These are phyloP conservation scores for Lepus townsendii DNA, from an alignment of 2,797 vertebrate genomes.

Conservation along the genomic window DNA sequence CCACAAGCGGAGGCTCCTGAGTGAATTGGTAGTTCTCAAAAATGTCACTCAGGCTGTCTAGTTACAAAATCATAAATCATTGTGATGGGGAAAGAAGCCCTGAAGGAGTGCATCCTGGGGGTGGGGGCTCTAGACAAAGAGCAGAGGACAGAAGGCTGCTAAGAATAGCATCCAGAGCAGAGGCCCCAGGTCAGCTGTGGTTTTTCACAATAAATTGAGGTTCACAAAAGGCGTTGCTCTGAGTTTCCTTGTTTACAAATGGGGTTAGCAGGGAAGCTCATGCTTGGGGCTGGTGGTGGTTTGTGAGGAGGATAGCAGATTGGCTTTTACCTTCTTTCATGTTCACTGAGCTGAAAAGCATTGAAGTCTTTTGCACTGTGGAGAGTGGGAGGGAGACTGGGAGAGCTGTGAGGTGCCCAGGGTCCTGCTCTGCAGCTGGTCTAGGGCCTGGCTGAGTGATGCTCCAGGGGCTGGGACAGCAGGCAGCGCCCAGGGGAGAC, in stretches of 20 bases:
- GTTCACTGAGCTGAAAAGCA: neutral
- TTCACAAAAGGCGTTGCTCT: neutral
- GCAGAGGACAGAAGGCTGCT: neutral
- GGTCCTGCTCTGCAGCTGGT: no score
- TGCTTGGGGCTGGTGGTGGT: neutral
- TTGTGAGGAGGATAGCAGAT: neutral
- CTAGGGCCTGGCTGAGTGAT: no score
- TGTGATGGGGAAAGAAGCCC: neutral
- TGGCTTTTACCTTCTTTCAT: neutral
- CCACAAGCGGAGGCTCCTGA: neutral
- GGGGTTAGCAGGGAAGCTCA: neutral
- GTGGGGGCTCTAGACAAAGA: neutral
- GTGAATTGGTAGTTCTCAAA: neutral
- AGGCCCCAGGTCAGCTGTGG: neutral
- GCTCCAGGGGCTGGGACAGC: no score
- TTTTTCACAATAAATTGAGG: neutral
- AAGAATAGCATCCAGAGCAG: neutral
- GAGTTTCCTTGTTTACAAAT: neutral
- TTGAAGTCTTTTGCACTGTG: neutral
- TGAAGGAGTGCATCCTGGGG: neutral
- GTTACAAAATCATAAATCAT: neutral
- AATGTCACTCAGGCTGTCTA: neutral
- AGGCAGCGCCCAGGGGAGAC: no score
- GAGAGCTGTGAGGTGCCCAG: no score
- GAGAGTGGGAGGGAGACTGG: neutral